Evolutionary conservation across 2,888 invertebrate genomes (phyloP), one percentile per base, ranked within the genome.

Genomic region (Scaptodrosophila latifasciaeformis): DNA sequence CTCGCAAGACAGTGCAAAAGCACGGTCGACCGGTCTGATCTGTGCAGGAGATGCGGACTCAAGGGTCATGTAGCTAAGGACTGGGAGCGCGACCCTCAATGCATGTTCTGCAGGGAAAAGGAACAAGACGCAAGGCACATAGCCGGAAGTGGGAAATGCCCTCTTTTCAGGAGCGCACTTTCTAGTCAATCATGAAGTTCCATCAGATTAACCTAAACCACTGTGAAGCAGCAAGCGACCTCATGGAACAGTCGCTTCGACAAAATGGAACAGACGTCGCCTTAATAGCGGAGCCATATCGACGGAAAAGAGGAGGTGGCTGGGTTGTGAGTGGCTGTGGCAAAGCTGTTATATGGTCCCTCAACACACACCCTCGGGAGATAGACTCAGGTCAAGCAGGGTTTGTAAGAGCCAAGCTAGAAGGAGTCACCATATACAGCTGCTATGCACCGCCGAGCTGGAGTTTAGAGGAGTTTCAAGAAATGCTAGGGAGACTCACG

Each of bases 151-250:
- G 10, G 31, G n/a, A 1, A 3, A 3, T 31, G 31, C 31, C 31
- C 31, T 31, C 19, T 4, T 9, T 19, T 19, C 0, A 42, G n/a
- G 40, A 18, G 18, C 10, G 42, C 12, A 42, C 42, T n/a, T 18
- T 15, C n/a, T 1, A 21, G 4, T 4, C 6, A 6, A 42, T 18
- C 2, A 42, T 42, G 1, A 42, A 19, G 4, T 5, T 35, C 35
- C 4, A 12, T 6, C 43, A 59, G 3, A 5, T 52, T 2, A 60
- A 49, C 13, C 27, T 56, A 2, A 52, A 53, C 17, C 40, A 49
- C 13, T 54, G 43, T 27, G 37, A 54, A 10, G 43, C 57, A 15
- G 54, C 57, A 9, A 39, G 54, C 5, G 31, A 31, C 17, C 34
- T 54, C 1, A 17, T 55, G 15, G 35, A 15, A 21, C 52, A 58